A percentile compares a stretch with the other conserved stretches of the same genome.
These are phyloP conservation scores for Syngnathus scovelli DNA, from an alignment of 2,113 vertebrate genomes.

Conservation along the genomic window DNA sequence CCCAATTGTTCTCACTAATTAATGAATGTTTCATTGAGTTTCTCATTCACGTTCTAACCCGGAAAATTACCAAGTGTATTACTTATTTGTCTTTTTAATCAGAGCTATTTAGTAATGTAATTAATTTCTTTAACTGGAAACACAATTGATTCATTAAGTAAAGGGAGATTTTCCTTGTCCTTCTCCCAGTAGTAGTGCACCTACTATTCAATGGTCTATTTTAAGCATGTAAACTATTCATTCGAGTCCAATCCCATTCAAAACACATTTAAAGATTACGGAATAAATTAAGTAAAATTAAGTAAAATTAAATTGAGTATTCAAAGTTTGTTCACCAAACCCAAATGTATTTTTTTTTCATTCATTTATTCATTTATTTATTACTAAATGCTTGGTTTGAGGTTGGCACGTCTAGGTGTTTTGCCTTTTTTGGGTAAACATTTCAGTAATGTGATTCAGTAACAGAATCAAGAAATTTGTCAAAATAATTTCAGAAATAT, in stretches of 20 bases:
- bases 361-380: no score
- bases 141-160: slow-evolving; percentile 77
- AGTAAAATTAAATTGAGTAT: slow-evolving; percentile 6
- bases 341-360: slow-evolving; percentile 14
- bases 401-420: no score
- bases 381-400: no score
- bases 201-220: slow-evolving; percentile 69
- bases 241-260: slow-evolving; percentile 64
- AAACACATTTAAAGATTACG: slow-evolving; percentile 67
- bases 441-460: no score
- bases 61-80: background rate
- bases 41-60: slow-evolving; percentile 42
- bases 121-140: slow-evolving; percentile 70
- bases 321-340: slow-evolving; percentile 71
- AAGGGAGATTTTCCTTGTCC: slow-evolving; percentile 67
- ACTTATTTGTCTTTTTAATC: slow-evolving; percentile 63
- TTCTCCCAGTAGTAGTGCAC: slow-evolving; percentile 65
- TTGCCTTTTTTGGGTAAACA: no score
- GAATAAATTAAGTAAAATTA: slow-evolving; percentile 38
- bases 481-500: background rate
- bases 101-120: slow-evolving; percentile 70
- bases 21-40: slow-evolving; percentile 58
- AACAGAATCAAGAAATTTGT: background rate
- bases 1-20: slow-evolving; percentile 58
- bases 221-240: slow-evolving; percentile 64